Percentiles rank a stretch among this genome's conserved stretches.
Conservation (phyloP, 2,113 vertebrate species). For the Nycticorax nycticorax region DNA sequence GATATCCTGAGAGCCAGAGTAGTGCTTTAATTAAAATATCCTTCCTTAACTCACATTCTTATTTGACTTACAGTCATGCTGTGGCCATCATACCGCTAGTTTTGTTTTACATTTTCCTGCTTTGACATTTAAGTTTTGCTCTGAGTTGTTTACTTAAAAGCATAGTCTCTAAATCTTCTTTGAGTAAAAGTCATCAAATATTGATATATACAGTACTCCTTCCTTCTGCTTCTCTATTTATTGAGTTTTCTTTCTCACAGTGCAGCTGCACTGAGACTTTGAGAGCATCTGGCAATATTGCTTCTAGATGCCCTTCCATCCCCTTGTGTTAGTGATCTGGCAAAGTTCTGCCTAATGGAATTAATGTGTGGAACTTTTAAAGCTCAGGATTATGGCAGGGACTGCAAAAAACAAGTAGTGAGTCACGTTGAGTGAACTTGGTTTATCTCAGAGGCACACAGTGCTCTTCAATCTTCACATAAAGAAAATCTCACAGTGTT, state of each 20-base stretch:
- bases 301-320: not conserved
- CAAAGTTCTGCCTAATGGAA: not conserved
- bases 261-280: not conserved
- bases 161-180: not conserved
- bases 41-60: not conserved
- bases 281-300: not conserved
- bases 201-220: not conserved
- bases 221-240: not conserved
- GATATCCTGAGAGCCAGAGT: not conserved
- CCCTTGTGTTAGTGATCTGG: not conserved
- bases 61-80: not conserved
- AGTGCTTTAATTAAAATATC: not conserved
- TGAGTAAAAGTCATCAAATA: conserved; percentile 1
- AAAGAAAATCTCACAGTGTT: not conserved
- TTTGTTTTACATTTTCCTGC: not conserved
- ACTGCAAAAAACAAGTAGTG: not conserved
- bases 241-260: not conserved
- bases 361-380: not conserved
- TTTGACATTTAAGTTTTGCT: conserved; percentile 10
- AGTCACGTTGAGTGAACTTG: not conserved
- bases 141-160: not conserved
- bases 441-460: not conserved
- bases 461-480: not conserved
- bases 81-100: not conserved
- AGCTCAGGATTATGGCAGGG: not conserved